Base-by-base conservation (phyloP, 2,113 vertebrate species). In the Aleadryas rufinucha region DNA sequence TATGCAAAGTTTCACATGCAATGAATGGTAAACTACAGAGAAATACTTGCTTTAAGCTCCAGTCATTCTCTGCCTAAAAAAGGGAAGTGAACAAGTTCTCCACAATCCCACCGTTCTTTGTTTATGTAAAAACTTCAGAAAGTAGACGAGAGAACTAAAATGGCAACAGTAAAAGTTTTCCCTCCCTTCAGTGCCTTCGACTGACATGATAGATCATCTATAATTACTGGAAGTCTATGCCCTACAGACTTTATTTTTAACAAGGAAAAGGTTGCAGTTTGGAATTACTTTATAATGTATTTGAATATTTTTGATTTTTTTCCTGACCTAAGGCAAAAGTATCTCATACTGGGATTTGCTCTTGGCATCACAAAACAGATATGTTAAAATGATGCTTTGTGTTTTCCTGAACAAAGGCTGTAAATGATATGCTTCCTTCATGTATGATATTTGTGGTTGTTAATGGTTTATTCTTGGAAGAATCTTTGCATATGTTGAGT, bases 381-480 rank as follows among this genome's bases (percentile, higher is more conserved):
- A 27, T 19, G 13, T 41, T 84, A 75, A 92, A 90, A 63, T 41
- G 17, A 39, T 84, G 49, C 69, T 77, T 88, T 71, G 50, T 76
- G 35, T 45, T 84, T 91, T 86, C 42, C 66, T 76, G 77, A 93
- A 93, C 90, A 94, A 90, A 91, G 77, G 16, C 53, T 94, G 76
- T 94, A 91, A 93, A 81, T 74, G n/a, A 54, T 90, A 80, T 4
- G 26, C 33, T 93, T 91, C 81, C 59, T 72, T 78, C 87, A 52
- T 41, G 20, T 84, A 65, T 83, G 83, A 47, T 95, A 61, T 65
- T 90, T 92, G 93, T 91, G 87, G 74, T 78, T 93, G 83, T 83
- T 96, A 90, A 89, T 88, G 66, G 49, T 90, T 97, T 97, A 97
- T 97, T 97, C 95, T 95, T 95, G 93, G 97, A 97, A 96, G 69